These are phyloP conservation scores for Rhagologus leucostigma DNA, from an alignment of 2,113 vertebrate species.

Conservation along the genomic window DNA sequence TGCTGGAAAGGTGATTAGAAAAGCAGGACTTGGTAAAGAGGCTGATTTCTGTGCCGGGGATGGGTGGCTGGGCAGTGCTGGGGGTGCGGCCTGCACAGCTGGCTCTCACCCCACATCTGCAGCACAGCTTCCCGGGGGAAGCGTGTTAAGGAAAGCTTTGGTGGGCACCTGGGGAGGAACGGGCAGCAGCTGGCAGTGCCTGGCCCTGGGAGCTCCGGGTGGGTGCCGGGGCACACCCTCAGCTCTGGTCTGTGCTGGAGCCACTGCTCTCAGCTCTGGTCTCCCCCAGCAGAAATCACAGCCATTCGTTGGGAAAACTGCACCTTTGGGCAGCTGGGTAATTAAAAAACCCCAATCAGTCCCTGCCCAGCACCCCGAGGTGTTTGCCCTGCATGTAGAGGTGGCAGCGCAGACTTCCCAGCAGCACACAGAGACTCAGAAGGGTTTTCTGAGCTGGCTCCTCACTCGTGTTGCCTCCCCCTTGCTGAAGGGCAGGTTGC, in stretches of 20 bases:
- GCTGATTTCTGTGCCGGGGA: rapidly evolving
- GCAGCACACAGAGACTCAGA: not conserved
- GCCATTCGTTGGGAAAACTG: not conserved
- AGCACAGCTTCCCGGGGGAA: not conserved
- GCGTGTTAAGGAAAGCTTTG: rapidly evolving
- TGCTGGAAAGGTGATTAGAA: not conserved
- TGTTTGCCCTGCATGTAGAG: not conserved
- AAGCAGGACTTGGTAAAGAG: not conserved
- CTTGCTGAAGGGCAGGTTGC: not conserved
- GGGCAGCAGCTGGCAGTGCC: not conserved
- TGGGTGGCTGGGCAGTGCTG: not conserved
- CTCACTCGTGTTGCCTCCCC: rapidly evolving
- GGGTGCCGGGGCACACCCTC: not conserved
- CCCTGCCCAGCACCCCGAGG: not conserved
- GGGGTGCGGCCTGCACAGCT: not conserved
- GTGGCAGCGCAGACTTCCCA: not conserved
- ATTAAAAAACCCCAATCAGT: not conserved
- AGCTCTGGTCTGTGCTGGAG: not conserved
- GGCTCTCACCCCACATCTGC: not conserved
- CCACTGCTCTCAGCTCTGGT: not conserved
- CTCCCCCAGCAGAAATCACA: not conserved
- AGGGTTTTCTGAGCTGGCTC: not conserved
- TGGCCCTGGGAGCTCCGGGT: not conserved
- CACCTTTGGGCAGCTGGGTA: not conserved
- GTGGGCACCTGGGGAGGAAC: not conserved